These are phyloP conservation scores for Ptychochromis oligacanthus DNA, from an alignment of 2,113 vertebrate species.

Conservation along the genomic window DNA sequence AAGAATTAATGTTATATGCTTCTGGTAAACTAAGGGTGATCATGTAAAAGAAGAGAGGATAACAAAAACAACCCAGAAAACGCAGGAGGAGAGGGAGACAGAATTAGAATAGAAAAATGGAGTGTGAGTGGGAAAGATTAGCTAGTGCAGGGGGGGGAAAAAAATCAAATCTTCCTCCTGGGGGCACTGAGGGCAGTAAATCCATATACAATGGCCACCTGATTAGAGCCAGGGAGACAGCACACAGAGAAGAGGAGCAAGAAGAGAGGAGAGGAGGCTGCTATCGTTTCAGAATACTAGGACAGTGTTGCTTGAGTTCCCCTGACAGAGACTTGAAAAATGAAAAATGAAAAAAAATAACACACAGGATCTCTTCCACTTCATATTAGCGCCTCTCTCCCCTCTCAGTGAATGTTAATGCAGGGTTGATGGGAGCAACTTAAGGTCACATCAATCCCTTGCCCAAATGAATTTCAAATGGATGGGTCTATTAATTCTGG, in stretches of 20 bases:
- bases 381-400: conserved; percentile 33
- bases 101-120: conserved; percentile 51
- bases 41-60: conserved; percentile 16
- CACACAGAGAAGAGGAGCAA: conserved; percentile 29
- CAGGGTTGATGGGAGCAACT: conserved; percentile 13
- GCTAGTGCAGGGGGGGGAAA: conserved; percentile 32
- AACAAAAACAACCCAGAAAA: conserved; percentile 20
- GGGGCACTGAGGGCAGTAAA: conserved; percentile 69
- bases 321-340: conserved; percentile 45
- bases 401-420: conserved; percentile 40
- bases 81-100: conserved; percentile 20
- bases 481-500: conserved; percentile 11
- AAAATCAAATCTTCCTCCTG: conserved; percentile 70
- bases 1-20: conserved; percentile 5
- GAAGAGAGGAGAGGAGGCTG: conserved; percentile 28
- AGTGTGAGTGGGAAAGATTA: conserved; percentile 64
- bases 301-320: conserved; percentile 1
- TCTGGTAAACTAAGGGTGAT: conserved; percentile 23
- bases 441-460: conserved; percentile 38
- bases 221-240: conserved; percentile 66
- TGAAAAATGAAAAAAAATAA: not conserved
- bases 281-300: conserved; percentile 34
- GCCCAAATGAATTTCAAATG: conserved; percentile 18
- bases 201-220: conserved; percentile 71
- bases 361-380: conserved; percentile 30